Percentiles rank a stretch among this genome's conserved stretches.
Conservation (phyloP, 2,797 vertebrate species). For the Sebastolobus alascanus region DNA sequence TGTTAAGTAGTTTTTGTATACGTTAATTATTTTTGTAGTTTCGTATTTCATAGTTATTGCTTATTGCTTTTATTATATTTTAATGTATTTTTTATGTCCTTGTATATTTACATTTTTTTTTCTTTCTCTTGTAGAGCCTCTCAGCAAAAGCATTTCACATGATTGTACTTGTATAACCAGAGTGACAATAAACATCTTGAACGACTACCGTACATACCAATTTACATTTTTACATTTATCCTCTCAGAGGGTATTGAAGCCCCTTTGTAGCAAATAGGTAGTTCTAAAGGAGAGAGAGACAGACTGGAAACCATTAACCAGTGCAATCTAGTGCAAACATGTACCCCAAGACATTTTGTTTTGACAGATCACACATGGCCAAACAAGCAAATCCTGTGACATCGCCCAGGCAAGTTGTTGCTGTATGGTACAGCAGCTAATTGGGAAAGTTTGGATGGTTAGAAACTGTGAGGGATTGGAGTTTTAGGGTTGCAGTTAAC, state of each 20-base stretch:
- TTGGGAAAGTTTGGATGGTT: constrained; percentile 27
- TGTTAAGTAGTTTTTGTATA: no score
- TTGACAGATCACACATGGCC: constrained; percentile 29
- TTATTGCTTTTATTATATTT: no score
- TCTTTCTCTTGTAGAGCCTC: no score
- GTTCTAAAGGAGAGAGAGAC: constrained; percentile 2
- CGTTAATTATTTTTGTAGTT: no score
- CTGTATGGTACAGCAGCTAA: constrained; percentile 25
- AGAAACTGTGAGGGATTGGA: background rate
- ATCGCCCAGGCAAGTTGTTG: background rate
- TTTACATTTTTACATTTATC: background rate
- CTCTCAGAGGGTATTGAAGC: constrained; percentile 8
- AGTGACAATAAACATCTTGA: no score
- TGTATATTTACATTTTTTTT: no score
- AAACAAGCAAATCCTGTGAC: constrained; percentile 33
- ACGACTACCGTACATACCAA: no score
- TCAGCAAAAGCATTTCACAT: no score
- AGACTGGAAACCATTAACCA: constrained; percentile 15
- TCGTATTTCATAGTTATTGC: no score
- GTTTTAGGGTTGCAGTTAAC: background rate
- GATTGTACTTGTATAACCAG: no score
- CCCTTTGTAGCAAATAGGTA: background rate
- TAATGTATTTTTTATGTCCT: no score
- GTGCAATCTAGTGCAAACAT: background rate
- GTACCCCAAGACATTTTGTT: constrained; percentile 13